Conservation (phyloP, 2,113 vertebrate genomes). For the Stegostoma tigrinum region DNA sequence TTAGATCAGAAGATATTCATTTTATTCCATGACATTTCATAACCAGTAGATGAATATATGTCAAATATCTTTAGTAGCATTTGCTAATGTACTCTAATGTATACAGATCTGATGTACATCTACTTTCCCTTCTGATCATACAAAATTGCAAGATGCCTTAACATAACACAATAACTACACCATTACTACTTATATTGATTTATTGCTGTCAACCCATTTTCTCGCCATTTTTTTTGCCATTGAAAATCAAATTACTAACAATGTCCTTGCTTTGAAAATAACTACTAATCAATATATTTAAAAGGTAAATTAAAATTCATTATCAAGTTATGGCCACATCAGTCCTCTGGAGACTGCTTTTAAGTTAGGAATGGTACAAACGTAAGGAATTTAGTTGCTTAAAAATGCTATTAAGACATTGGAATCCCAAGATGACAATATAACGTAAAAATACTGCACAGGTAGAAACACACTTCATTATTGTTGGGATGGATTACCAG, state of each 20-base stretch:
- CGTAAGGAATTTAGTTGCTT: not conserved
- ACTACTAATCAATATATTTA: not conserved
- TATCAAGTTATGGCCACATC: not conserved
- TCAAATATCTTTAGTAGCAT: not conserved
- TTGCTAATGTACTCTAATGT: too few species aligned
- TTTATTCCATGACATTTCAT: not conserved
- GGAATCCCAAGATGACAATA: not conserved
- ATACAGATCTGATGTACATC: too few species aligned
- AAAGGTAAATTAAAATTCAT: not conserved
- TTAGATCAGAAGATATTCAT: not conserved
- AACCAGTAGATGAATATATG: not conserved
- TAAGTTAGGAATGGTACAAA: not conserved
- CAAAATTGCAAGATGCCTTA: too few species aligned
- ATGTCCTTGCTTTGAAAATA: not conserved
- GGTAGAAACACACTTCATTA: not conserved
- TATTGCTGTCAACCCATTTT: too few species aligned
- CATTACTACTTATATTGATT: too few species aligned
- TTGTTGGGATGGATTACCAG: not conserved
- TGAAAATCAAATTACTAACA: not conserved
- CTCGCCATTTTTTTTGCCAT: not conserved
- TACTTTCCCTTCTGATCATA: too few species aligned
- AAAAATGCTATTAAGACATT: not conserved
- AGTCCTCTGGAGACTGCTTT: not conserved
- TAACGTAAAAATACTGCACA: not conserved
- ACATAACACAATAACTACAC: too few species aligned